phyloP scores from a whole-genome alignment of 2,113 vertebrate species.

The Mungos mungo region DNA sequence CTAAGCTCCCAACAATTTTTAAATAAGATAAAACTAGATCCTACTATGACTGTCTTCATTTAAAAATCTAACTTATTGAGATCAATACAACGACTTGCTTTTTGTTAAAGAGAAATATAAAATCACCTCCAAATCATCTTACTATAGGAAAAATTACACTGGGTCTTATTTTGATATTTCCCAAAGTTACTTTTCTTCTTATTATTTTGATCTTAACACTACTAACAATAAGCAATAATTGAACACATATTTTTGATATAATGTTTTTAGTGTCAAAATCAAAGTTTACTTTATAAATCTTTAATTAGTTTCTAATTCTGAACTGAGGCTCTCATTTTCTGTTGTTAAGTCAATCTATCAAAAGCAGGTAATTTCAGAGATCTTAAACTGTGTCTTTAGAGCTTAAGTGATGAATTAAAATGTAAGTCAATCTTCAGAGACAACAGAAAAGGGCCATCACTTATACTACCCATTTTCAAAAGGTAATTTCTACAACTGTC shows the following conservation, averaged over 20 bases:
- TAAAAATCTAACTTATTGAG: not conserved
- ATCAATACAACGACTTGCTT: not conserved
- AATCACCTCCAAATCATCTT: not conserved
- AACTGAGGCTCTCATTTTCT: not conserved
- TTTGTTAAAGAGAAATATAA: not conserved
- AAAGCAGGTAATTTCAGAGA: not conserved
- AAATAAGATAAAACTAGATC: not conserved
- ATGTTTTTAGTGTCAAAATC: not conserved
- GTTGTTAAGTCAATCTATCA: not conserved
- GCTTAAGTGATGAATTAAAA: not conserved
- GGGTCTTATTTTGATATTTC: not conserved
- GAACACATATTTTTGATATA: not conserved
- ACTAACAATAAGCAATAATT: not conserved
- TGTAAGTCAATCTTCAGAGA: not conserved
- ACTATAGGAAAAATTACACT: not conserved
- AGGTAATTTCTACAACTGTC: not conserved
- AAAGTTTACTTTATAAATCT: not conserved
- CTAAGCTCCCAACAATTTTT: not conserved
- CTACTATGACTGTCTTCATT: not conserved
- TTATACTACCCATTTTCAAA: slow-evolving; percentile 5
- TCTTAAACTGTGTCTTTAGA: not conserved
- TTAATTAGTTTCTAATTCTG: slow-evolving; percentile 9
- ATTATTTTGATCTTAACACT: not conserved
- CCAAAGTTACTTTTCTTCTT: not conserved
- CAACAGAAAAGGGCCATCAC: not conserved